Base-by-base conservation (phyloP, 1,140 invertebrate genomes). In the Holotrichia oblita region DNA sequence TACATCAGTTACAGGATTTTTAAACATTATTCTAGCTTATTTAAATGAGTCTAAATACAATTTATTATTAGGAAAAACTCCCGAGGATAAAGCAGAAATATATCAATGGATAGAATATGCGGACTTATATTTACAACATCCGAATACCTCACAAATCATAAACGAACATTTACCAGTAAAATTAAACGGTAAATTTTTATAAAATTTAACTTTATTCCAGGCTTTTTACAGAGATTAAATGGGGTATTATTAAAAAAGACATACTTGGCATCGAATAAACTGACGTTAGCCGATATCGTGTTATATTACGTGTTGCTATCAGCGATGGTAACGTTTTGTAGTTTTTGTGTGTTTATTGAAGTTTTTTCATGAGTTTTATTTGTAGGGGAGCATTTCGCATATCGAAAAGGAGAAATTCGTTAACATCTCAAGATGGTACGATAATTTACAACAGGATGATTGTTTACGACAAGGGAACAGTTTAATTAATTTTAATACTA, bases 401-500 rank as follows among this genome's bases (percentile, higher is more conserved):
- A 86, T 90, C 79, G 90, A 92, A 3, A 92, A 92, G 78, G 91
- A 91, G 78, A 88, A 89, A 79, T 90, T 89, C 75, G 77, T 92
- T n/a, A 89, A 92, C 82, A 84, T 93, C 0, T 92, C 91, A 3
- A 88, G 92, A 79, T 93, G 92, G 92, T 93, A 91, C 81, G 90
- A 92, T 81, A 90, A 92, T 83, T 85, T 93, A 79, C 91, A 93
- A 79, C 89, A 92, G 82, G 88, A 91, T 79, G 85, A 88, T 7
- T 87, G 88, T 81, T 83, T 92, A 40, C 85, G 91, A 69, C 89
- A 90, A 77, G 88, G 89, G 77, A 87, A 91, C 80, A 85, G 88
- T 44, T 34, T 91, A 14, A 87, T 93, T 20, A 89, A 91, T 83
- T 93, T 93, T 61, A 87, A 86, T 40, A 88, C 89, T 6, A 89